Base-by-base conservation (phyloP, 2,113 vertebrate genomes). In the Oophaga pumilio region DNA sequence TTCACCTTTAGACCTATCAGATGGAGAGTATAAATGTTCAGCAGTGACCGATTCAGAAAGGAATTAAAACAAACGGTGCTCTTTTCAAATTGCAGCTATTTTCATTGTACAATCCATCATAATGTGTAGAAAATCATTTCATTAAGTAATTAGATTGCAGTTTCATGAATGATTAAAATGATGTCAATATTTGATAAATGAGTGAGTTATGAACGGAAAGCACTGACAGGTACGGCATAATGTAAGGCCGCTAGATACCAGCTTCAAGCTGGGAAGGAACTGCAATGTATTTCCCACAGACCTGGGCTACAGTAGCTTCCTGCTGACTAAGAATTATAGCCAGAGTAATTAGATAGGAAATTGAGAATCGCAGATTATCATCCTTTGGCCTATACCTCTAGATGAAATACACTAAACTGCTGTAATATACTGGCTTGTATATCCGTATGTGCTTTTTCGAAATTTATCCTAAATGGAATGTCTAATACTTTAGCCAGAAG, bases 131-230 rank as follows among this genome's bases (percentile, higher is more conserved):
- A 86, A 86, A 62, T 77, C 8, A 78, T 86, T 68, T 66, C 33
- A 86, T 77, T 66, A 77, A 77, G 59, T 78, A 86, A 86, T 86
- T 86, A 86, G 76, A 64, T 66, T 77, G 74, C 78, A 43, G 78
- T 86, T 86, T 78, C 57, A 86, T 86, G 74, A 86, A 86, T 78
- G 84, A 86, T 77, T 86, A 78, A 86, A 74, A 28, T n/a, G 59
- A 20, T 77, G 73, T 86, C 84, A 86, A 77, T 77, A 64, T 62
- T 66, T 86, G 84, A 86, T 64, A 64, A 28, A 86, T 78, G 74
- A 77, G 59, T 52, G 73, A 76, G 20, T 49, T 60, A 86, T 77
- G 8, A n/a, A 53, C 1, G 11, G 26, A 49, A 62, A 13, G 57
- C 17, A 69, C 20, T 20, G 17, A 68, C 60, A 26, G 52, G 53